Percentiles rank a stretch among this genome's conserved stretches.
phyloP scores from a whole-genome alignment of 2,797 vertebrate genomes.

The Anguilla pacifica region DNA sequence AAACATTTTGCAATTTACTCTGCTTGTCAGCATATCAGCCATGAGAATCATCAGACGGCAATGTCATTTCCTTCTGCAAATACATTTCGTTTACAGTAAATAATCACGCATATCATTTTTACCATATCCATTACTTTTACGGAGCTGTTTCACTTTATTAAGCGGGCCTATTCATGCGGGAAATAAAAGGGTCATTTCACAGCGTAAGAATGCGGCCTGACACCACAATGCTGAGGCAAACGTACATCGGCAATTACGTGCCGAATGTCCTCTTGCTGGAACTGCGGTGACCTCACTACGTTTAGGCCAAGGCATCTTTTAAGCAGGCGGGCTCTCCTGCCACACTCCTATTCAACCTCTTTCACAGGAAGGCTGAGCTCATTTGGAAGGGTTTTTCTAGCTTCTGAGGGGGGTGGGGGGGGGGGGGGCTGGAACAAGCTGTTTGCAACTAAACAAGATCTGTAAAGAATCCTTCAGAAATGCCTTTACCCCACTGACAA shows the following conservation, averaged over 20 bases:
- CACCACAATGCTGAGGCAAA: not conserved
- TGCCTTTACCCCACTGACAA: slow-evolving; percentile 70
- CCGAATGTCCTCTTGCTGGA: slow-evolving; percentile 14
- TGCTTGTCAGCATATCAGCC: slow-evolving; percentile 24
- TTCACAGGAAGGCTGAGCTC: slow-evolving; percentile 36
- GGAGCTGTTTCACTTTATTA: not conserved
- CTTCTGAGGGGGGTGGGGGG: slow-evolving; percentile 45
- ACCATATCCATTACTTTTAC: not conserved
- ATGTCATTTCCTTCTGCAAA: slow-evolving; percentile 16
- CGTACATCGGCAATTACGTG: slow-evolving; percentile 22
- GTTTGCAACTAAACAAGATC: slow-evolving; percentile 48
- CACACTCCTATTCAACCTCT: slow-evolving; percentile 24
- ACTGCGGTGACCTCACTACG: slow-evolving; percentile 33
- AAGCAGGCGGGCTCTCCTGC: slow-evolving; percentile 36
- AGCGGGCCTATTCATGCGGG: not conserved
- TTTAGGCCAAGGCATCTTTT: slow-evolving; percentile 42
- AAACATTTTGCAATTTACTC: slow-evolving; percentile 14
- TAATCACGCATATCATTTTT: slow-evolving; percentile 23
- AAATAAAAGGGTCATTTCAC: not conserved
- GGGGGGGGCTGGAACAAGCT: slow-evolving; percentile 37
- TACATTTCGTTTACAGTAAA: slow-evolving; percentile 28
- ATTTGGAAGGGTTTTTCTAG: slow-evolving; percentile 53
- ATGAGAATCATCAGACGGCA: slow-evolving; percentile 27
- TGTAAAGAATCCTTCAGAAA: slow-evolving; percentile 63
- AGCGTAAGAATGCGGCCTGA: not conserved